A percentile compares a stretch with the other conserved stretches of the same genome.
Conservation (phyloP, 2,113 vertebrate species). For the Cryptomyrus ogoouensis region DNA sequence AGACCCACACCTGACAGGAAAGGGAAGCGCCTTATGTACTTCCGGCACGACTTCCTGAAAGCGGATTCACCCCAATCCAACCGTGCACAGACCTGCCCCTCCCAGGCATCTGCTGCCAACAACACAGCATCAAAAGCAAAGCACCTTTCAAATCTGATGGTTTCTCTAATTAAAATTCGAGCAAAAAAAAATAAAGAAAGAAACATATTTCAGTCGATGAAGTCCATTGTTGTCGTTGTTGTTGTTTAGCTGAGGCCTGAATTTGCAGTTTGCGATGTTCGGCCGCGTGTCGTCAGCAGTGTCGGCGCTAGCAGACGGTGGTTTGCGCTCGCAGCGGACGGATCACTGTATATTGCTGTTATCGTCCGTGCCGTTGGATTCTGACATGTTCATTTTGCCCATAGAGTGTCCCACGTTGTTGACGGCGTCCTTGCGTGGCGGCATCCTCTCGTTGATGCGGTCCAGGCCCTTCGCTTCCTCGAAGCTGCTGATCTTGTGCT, state of each 20-base stretch:
- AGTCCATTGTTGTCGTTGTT: slow-evolving; percentile 49
- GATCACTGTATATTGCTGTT: slow-evolving; percentile 73
- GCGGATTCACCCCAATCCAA: slow-evolving; percentile 24
- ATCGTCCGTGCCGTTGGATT: slow-evolving; percentile 72
- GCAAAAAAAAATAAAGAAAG: background rate
- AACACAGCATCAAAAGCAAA: slow-evolving; percentile 6
- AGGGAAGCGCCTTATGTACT: slow-evolving; percentile 46
- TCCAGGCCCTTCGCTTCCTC: slow-evolving; percentile 71
- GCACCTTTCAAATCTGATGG: background rate
- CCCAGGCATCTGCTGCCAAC: slow-evolving; percentile 18
- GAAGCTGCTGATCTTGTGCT: slow-evolving; percentile 75
- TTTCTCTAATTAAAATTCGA: slow-evolving; percentile 4
- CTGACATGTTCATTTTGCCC: slow-evolving; percentile 73
- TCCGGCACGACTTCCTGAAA: slow-evolving; percentile 29
- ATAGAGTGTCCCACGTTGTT: slow-evolving; percentile 70
- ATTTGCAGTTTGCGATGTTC: slow-evolving; percentile 59
- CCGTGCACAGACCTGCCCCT: slow-evolving; percentile 34
- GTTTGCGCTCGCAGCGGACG: slow-evolving; percentile 25
- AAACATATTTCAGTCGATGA: slow-evolving; percentile 33
- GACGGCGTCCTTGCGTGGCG: slow-evolving; percentile 66
- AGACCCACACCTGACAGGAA: slow-evolving; percentile 45
- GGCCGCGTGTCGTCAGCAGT: slow-evolving; percentile 44
- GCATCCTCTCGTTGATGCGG: slow-evolving; percentile 76
- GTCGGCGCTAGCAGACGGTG: slow-evolving; percentile 35
- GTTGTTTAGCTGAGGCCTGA: slow-evolving; percentile 54